Evolutionary conservation across 2,888 invertebrate genomes (phyloP), one percentile per base, ranked within the genome.

Genomic region (Boloria selene): DNA sequence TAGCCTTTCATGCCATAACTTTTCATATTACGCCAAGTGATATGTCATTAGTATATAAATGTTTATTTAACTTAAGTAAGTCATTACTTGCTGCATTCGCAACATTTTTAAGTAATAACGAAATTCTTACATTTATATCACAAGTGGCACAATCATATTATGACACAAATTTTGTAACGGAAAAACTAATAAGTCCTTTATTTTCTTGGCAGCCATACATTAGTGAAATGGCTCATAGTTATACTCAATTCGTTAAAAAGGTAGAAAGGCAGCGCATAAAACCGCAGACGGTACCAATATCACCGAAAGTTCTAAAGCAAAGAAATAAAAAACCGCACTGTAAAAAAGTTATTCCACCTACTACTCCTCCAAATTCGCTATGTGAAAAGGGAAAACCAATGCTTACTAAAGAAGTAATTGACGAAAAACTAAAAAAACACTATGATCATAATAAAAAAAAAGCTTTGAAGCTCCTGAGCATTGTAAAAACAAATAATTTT

Each of bases 151-250:
- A 92, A 73, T 72, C 77, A 51, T 76, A 83, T 72, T 94, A 93
- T 73, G 94, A 93, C 66, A 88, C 88, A 51, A 84, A 80, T 42
- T 94, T 88, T 72, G 86, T 93, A 22, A 82, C 93, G 4, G 85
- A 92, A 49, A 88, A 89, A 70, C 90, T 94, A 55, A 82, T 93
- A 22, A 76, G 79, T 50, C 93, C 93, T 1, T 78, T 94, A 38
- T 82, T 93, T 73, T 77, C 79, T 49, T 91, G 90, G 91, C 90
- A 90, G 71, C 90, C 91, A 7, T 86, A 83, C 65, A 85, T 92
- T 26, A 83, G 84, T 73, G 86, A 90, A 79, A 88, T 91, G 86
- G 83, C 76, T 22, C 82, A 86, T 66, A 85, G 62, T 59, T 91
- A 87, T 73, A 79, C 81, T 5, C 83, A 85, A 71, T 82, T 86